Evolutionary conservation across 2,888 invertebrate genomes (phyloP), one percentile per base, ranked within the genome.

Genomic region (Hetaerina titia): DNA sequence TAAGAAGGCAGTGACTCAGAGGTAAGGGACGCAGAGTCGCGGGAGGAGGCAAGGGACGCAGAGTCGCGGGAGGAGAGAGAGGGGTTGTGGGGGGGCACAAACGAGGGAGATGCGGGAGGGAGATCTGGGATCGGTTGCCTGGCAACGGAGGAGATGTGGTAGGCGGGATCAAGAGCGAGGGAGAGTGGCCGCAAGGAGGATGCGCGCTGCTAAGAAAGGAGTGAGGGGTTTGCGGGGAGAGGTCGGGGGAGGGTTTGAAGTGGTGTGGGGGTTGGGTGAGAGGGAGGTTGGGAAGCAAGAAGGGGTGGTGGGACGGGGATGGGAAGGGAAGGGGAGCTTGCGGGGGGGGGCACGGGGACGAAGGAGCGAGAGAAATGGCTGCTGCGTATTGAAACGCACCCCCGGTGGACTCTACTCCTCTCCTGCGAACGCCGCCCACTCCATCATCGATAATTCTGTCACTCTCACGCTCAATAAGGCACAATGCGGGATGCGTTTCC

Each of bases 71-170:
- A 19, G 11, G 8, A 17, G 56, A 7, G n/a, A 22, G n/a, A 0
- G 57, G 89, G 58, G 58, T 5, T 15, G n/a, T 22, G n/a, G 31
- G 69, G 64, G 69, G 92, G 56, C 13, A 56, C 56, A 56, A 74
- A 69, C 11, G n/a, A 69, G 56, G 63, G 90, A 69, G 74, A 74
- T n/a, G 92, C 64, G 45, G 45, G 69, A 92, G 69, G 92, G 92
- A 63, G 92, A 92, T 69, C 64, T 64, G 92, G 56, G 92, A 92
- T 92, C 69, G 69, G 92, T 92, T 74, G 92, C 92, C 69, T 74
- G 92, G 92, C 92, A 92, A 92, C 92, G 92, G 63, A 58, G 92
- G 92, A 92, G 92, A 92, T 92, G 92, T 69, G 92, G 92, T 92
- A 92, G 92, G 92, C 92, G 92, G 92, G 92, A 92, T 92, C 92